Conservation (phyloP, 2,113 vertebrate species). For the Tragelaphus scriptus region DNA sequence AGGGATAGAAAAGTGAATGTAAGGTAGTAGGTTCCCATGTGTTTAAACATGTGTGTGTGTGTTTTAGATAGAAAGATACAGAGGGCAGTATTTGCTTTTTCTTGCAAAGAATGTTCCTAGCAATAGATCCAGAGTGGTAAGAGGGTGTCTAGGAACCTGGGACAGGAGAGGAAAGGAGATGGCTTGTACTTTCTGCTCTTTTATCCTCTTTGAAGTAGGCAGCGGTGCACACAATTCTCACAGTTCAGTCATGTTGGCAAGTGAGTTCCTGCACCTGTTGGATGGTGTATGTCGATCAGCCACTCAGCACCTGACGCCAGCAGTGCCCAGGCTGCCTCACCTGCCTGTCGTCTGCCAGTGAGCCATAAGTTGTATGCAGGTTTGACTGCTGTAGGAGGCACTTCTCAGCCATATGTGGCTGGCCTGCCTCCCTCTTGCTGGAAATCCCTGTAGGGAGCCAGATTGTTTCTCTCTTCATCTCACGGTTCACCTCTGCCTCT, state of each 20-base stretch:
- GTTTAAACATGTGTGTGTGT: not conserved
- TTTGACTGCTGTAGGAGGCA: not conserved
- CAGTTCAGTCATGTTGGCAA: not conserved
- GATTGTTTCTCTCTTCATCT: not conserved
- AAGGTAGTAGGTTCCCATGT: not conserved
- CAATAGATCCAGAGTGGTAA: not conserved
- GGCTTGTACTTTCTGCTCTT: not conserved
- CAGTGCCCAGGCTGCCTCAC: not conserved
- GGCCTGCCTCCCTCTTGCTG: not conserved
- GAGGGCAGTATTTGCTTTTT: not conserved
- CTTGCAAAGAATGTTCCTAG: not conserved
- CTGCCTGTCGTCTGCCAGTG: rapidly evolving
- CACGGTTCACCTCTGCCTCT: not conserved
- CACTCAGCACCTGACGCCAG: rapidly evolving
- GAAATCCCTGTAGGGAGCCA: not conserved
- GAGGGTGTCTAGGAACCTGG: not conserved
- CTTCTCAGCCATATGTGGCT: not conserved
- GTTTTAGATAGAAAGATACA: not conserved
- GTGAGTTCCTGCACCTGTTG: not conserved
- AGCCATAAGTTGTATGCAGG: rapidly evolving
- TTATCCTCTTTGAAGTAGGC: not conserved
- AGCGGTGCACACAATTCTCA: not conserved
- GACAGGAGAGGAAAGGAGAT: too few relatives aligned
- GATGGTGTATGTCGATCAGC: rapidly evolving
- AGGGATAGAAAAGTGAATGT: not conserved